These are phyloP conservation scores for Pampus argenteus DNA, from an alignment of 2,797 vertebrate species.

Conservation along the genomic window DNA sequence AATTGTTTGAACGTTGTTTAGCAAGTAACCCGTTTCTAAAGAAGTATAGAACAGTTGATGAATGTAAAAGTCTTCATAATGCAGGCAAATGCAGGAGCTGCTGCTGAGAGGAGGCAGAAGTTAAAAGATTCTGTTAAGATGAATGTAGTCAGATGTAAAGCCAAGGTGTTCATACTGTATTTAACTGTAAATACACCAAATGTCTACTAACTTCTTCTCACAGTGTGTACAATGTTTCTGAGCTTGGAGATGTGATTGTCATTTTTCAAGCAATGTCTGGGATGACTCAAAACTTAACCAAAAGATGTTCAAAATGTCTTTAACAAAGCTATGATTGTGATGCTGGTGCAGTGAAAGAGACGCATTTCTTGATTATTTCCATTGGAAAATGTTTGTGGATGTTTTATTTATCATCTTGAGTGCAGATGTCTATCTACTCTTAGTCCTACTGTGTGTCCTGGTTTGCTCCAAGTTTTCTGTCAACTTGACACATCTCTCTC, in stretches of 20 bases:
- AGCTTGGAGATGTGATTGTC: slow-evolving; percentile 20
- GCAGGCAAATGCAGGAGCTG: slow-evolving; percentile 1
- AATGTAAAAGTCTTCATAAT: slow-evolving; percentile 37
- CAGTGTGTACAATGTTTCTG: slow-evolving; percentile 36
- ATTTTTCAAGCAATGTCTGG: slow-evolving; percentile 5
- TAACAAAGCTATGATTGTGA: slow-evolving; percentile 4
- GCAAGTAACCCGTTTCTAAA: neutral
- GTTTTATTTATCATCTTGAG: slow-evolving; percentile 14
- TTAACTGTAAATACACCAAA: slow-evolving; percentile 63
- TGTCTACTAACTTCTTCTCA: slow-evolving; percentile 40
- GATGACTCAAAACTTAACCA: slow-evolving; percentile 11
- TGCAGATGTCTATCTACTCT: neutral
- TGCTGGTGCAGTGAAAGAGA: slow-evolving; percentile 1
- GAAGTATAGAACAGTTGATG: slow-evolving; percentile 15
- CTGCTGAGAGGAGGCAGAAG: slow-evolving; percentile 13
- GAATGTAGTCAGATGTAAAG: slow-evolving; percentile 60
- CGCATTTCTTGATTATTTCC: neutral
- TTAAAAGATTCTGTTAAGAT: slow-evolving; percentile 20
- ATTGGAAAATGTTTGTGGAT: slow-evolving; percentile 1
- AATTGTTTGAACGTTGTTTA: slow-evolving; percentile 5
- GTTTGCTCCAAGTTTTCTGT: slow-evolving; percentile 43
- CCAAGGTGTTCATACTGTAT: slow-evolving; percentile 58
- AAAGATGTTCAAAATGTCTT: slow-evolving; percentile 10
- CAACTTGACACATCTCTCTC: slow-evolving; percentile 18
- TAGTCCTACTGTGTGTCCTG: too few relatives aligned